phyloP scores from a whole-genome alignment of 2,797 vertebrate species.

The Paramormyrops hopkinsi region DNA sequence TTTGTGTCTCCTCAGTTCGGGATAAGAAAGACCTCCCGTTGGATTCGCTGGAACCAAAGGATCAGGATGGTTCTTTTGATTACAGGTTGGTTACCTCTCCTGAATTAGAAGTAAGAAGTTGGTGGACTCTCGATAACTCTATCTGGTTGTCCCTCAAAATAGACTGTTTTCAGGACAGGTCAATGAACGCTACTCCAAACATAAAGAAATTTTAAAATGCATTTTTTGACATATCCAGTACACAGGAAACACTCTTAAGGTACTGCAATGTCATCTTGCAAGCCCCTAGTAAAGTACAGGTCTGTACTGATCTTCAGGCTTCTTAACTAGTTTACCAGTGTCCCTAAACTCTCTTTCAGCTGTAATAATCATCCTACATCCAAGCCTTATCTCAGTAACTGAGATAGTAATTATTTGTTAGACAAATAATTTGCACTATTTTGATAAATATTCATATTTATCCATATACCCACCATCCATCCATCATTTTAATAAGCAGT shows the following conservation, averaged over 20 bases:
- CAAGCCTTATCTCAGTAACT: constrained; percentile 1
- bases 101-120: not conserved
- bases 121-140: not conserved
- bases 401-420: not conserved
- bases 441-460: not conserved
- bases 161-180: not conserved
- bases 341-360: not conserved
- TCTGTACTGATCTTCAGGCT: not conserved
- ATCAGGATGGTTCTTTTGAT: constrained; percentile 90
- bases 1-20: constrained; percentile 63
- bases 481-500: not conserved
- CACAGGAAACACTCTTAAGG: not conserved
- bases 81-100: constrained; percentile 69
- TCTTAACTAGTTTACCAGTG: not conserved
- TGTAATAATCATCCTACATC: constrained; percentile 3
- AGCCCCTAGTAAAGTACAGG: not conserved
- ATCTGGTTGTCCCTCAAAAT: not conserved
- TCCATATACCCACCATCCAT: not conserved
- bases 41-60: constrained; percentile 81
- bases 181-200: not conserved
- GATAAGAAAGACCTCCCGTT: constrained; percentile 86
- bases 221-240: not conserved
- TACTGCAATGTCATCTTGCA: not conserved
- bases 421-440: not conserved
- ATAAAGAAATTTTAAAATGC: not conserved